Evolutionary conservation across 1,140 invertebrate species (phyloP), one percentile per base, ranked within the genome.

Genomic region (Aphidius gifuensis): DNA sequence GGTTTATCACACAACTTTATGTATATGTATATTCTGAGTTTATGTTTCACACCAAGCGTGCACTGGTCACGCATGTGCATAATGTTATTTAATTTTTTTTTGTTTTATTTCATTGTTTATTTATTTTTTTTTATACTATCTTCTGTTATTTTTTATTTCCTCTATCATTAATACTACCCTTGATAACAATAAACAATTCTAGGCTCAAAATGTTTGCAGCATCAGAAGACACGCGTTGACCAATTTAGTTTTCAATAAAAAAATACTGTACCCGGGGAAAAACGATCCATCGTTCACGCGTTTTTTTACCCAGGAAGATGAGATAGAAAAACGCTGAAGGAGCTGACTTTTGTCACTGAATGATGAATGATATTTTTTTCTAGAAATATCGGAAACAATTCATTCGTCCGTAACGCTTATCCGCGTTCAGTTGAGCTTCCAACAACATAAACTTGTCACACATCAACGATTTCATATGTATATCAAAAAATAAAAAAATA

Each of bases 11-110:
- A 65, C 66, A 66, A 59, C 63, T 68, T 62, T 62, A 62, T 62
- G 55, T 58, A 58, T 46, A 70, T 68, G 23, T 65, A 16, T 16
- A 16, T 16, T 16, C 16, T 69, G 69, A 72, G 71, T 78, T 78
- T 78, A 78, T 77, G 75, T 69, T 75, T 77, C 73, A 73, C 76
- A 77, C 76, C 76, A 70, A 71, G 68, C 69, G 74, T 63, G 74
- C 74, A 64, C 51, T 45, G 47, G 63, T 61, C 60, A 67, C 62
- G 66, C 66, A 62, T 67, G 60, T 64, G 66, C 66, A 62, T 67
- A 62, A 67, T 67, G 60, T 62, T 50, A 21, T 6, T 23, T 45
- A 21, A 42, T 39, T 64, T 58, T 49, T 64, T 64, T 54, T 61
- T 58, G 64, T 64, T 58, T 60, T 49, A 11, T 39, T 65, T 58